Conservation (phyloP, 2,113 vertebrate species). For the Atlantisia rogersi region DNA sequence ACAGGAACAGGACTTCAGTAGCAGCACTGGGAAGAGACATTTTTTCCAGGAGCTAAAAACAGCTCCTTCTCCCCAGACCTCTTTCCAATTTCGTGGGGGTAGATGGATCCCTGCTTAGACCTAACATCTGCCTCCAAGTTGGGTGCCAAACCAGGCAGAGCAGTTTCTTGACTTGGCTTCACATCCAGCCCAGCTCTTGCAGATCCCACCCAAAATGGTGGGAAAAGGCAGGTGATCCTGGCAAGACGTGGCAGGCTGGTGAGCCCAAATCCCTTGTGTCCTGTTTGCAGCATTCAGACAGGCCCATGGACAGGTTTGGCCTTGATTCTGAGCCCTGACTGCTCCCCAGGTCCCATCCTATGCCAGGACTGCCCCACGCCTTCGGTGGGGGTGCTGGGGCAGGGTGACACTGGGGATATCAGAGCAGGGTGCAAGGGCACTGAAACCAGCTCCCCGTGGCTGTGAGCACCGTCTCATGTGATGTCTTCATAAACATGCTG, state of each 20-base stretch:
- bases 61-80: constrained; percentile 11
- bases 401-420: too few species aligned
- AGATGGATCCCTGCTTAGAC: not conserved
- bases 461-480: accelerated
- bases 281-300: accelerated
- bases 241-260: not conserved
- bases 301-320: not conserved
- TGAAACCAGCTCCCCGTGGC: not conserved
- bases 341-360: not conserved
- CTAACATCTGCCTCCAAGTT: constrained; percentile 22
- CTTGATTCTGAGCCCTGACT: not conserved
- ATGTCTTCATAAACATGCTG: accelerated
- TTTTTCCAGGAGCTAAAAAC: constrained; percentile 41
- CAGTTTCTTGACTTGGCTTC: not conserved
- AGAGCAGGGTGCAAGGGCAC: not conserved
- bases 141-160: constrained; percentile 4
- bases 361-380: not conserved
- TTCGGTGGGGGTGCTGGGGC: too few species aligned
- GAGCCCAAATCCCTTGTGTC: not conserved
- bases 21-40: constrained; percentile 15
- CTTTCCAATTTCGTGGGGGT: not conserved
- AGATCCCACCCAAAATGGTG: not conserved
- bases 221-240: not conserved
- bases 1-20: constrained; percentile 21
- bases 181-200: not conserved